A percentile compares a stretch with the other conserved stretches of the same genome.
These are phyloP conservation scores for Leguminivora glycinivorella DNA, from an alignment of 1,140 invertebrate genomes.

Conservation along the genomic window DNA sequence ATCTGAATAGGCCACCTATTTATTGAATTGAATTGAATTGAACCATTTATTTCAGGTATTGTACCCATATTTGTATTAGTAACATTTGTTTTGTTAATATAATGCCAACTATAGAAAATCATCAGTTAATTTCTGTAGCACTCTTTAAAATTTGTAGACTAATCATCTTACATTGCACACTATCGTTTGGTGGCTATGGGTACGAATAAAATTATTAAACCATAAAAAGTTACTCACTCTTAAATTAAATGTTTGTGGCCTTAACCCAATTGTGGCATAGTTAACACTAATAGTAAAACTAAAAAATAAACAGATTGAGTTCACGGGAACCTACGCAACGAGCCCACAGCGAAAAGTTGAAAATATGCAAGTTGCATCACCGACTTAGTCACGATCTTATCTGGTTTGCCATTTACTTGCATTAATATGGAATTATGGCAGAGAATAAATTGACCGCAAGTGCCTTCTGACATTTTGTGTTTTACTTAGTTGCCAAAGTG, in stretches of 20 bases:
- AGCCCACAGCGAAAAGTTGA: slow-evolving; percentile 31
- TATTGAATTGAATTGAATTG: too few relatives aligned
- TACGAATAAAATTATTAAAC: too few relatives aligned
- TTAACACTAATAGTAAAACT: slow-evolving; percentile 10
- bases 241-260: background rate
- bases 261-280: background rate
- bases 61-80: too few relatives aligned
- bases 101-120: too few relatives aligned
- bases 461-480: slow-evolving; percentile 36
- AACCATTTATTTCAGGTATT: too few relatives aligned
- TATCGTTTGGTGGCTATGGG: too few relatives aligned
- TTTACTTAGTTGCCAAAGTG: slow-evolving; percentile 12
- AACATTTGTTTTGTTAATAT: too few relatives aligned
- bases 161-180: too few relatives aligned
- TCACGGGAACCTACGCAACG: slow-evolving; percentile 18
- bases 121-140: too few relatives aligned
- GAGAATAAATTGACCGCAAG: slow-evolving; percentile 49
- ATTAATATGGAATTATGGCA: slow-evolving; percentile 57
- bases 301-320: slow-evolving; percentile 14
- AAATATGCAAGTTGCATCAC: slow-evolving; percentile 48
- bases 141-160: too few relatives aligned
- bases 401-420: slow-evolving; percentile 53
- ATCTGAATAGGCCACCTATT: too few relatives aligned
- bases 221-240: too few relatives aligned
- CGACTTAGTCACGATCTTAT: slow-evolving; percentile 54